phyloP scores from a whole-genome alignment of 2,797 vertebrate genomes.

The Gouania willdenowi region DNA sequence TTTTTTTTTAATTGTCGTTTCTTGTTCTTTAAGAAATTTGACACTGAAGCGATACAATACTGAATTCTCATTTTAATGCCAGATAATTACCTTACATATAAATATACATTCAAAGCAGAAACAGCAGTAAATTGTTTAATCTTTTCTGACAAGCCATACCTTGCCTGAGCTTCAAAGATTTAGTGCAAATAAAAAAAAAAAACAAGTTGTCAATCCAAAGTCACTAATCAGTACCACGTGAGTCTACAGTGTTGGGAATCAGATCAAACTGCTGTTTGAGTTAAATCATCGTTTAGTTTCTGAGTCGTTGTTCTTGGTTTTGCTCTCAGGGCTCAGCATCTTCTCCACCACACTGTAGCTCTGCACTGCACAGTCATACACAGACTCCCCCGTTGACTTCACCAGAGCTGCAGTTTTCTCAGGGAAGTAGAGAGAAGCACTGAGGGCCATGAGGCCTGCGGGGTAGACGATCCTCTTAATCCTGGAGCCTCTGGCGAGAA shows the following conservation, averaged over 20 bases:
- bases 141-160: conserved; percentile 15
- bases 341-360: conserved; percentile 83
- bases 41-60: too few relatives aligned
- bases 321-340: conserved; percentile 64
- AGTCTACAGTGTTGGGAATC: too few relatives aligned
- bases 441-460: conserved; percentile 76
- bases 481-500: conserved; percentile 87
- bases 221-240: too few relatives aligned
- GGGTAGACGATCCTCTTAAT: conserved; percentile 88
- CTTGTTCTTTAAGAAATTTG: too few relatives aligned
- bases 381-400: conserved; percentile 74
- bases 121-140: conserved; percentile 10
- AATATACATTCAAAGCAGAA: conserved; percentile 51
- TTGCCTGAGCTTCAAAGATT: conserved; percentile 40
- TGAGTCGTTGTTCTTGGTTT: neutral
- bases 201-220: too few relatives aligned
- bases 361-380: conserved; percentile 85
- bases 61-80: conserved; percentile 1
- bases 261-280: neutral
- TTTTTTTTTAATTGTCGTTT: too few relatives aligned
- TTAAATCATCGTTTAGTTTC: conserved; percentile 8
- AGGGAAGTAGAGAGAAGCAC: conserved; percentile 89
- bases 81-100: conserved; percentile 25
- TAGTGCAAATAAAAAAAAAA: conserved; percentile 54
- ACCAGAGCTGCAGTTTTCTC: conserved; percentile 73